These are phyloP conservation scores for Dusona sp. DNA, from an alignment of 2,888 invertebrate genomes.

Conservation along the genomic window DNA sequence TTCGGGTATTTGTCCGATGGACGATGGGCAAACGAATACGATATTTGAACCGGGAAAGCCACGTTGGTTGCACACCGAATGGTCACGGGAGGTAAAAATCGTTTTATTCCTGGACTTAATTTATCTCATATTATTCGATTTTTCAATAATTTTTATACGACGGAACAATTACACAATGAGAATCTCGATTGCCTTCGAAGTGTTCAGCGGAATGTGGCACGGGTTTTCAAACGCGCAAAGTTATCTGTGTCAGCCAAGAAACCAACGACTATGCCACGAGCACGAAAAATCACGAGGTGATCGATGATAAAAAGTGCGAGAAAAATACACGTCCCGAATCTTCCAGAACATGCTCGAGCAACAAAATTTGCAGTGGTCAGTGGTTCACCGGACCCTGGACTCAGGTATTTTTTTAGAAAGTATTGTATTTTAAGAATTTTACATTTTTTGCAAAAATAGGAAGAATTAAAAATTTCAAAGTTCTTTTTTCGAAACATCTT, in stretches of 20 bases:
- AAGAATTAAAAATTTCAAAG: background rate
- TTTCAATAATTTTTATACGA: background rate
- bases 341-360: conserved; percentile 89
- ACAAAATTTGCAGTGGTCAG: conserved; percentile 90
- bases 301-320: conserved; percentile 86
- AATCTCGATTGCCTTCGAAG: conserved; percentile 78
- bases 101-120: background rate
- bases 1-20: conserved; percentile 85
- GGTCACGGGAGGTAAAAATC: conserved; percentile 84
- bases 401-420: conserved; percentile 68
- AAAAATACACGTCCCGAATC: conserved; percentile 87
- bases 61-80: conserved; percentile 88
- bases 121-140: background rate
- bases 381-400: conserved; percentile 95
- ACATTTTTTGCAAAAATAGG: background rate
- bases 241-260: conserved; percentile 86
- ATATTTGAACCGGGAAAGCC: conserved; percentile 68
- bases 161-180: conserved; percentile 28
- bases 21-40: conserved; percentile 62
- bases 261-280: conserved; percentile 32
- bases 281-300: conserved; percentile 28
- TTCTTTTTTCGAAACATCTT: too few species aligned
- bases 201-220: conserved; percentile 93
- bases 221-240: conserved; percentile 91
- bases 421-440: background rate